Base-by-base conservation (phyloP, 2,888 invertebrate species). In the Cerastis rubricosa region DNA sequence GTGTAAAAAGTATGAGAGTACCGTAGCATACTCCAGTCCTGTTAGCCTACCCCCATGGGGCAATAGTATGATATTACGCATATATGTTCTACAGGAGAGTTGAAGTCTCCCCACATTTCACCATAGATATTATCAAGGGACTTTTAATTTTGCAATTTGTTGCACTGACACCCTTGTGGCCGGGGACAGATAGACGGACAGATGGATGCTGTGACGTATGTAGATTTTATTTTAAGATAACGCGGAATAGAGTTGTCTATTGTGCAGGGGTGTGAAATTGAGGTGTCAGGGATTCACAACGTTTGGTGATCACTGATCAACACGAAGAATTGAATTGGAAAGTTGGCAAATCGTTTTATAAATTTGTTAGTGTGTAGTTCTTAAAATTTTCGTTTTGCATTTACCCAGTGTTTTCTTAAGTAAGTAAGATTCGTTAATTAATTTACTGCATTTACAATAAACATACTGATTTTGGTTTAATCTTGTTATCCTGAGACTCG, bases 121-220 rank as follows among this genome's bases (percentile, higher is more conserved):
- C 76, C 80, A 78, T 78, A 68, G 92, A 91, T 94, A 92, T 90
- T 93, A 92, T 93, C 95, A 91, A 89, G 95, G 95, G 95, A 94
- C 90, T 95, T 95, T 95, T 95, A 94, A 95, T 95, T 95, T 95
- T 90, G 93, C 95, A 96, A 96, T 96, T 96, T 95, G 95, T 94
- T 91, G 88, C 88, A 82, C 87, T 80, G 88, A 87, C 90, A 91
- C 91, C 91, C 90, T 76, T 85, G 85, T 69, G 82, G 65, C 81
- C 80, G 74, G 85, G 88, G 47, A 83, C 80, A 66, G 65, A 66
- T 70, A 70, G 88, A 90, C 90, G 89, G 93, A 92, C 93, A 92
- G 94, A 94, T 93, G 91, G 89, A 85, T 85, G 85, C 83, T 89
- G 92, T 90, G 91, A 92, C 91, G 89, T 89, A 89, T 92, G 92